Percentiles rank a stretch among this genome's conserved stretches.
Conservation (phyloP, 2,888 invertebrate genomes). For the Tridacna crocea region DNA sequence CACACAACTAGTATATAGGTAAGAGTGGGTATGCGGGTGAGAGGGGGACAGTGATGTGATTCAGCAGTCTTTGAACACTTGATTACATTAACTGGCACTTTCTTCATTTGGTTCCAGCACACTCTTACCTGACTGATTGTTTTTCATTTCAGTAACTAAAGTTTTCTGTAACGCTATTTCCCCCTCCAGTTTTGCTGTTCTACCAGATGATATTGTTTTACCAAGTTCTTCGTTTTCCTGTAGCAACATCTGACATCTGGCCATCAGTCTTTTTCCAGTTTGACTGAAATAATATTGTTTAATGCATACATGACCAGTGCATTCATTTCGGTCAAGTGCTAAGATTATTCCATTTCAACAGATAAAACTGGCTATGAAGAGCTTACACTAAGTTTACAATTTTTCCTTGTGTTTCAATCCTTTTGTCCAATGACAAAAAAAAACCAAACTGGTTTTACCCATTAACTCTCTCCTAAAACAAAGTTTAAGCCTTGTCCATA, state of each 20-base stretch:
- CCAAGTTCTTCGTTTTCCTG: conserved; percentile 99
- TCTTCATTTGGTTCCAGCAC: too few species aligned
- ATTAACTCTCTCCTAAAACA: too few species aligned
- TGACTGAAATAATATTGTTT: conserved; percentile 87
- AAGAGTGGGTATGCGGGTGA: too few species aligned
- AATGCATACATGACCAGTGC: neutral
- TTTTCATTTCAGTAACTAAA: conserved; percentile 97
- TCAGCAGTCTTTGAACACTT: too few species aligned
- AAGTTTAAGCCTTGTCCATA: too few species aligned
- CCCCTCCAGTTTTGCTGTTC: conserved; percentile 97
- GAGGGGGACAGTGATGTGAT: too few species aligned
- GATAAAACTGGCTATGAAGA: conserved; percentile 1
- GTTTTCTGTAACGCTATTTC: conserved; percentile 97
- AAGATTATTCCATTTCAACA: neutral
- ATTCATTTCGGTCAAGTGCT: neutral
- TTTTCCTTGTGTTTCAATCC: neutral
- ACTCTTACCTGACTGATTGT: conserved; percentile 95
- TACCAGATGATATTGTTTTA: conserved; percentile 96
- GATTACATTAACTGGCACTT: too few species aligned
- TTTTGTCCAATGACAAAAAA: too few species aligned
- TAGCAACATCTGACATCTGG: conserved; percentile 96
- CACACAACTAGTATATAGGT: too few species aligned
- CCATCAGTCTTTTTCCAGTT: conserved; percentile 98
- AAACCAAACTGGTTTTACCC: too few species aligned
- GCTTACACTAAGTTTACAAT: neutral